Percentiles rank a stretch among this genome's conserved stretches.
phyloP scores from a whole-genome alignment of 2,888 invertebrate species.

The Sarcophaga subvicina region DNA sequence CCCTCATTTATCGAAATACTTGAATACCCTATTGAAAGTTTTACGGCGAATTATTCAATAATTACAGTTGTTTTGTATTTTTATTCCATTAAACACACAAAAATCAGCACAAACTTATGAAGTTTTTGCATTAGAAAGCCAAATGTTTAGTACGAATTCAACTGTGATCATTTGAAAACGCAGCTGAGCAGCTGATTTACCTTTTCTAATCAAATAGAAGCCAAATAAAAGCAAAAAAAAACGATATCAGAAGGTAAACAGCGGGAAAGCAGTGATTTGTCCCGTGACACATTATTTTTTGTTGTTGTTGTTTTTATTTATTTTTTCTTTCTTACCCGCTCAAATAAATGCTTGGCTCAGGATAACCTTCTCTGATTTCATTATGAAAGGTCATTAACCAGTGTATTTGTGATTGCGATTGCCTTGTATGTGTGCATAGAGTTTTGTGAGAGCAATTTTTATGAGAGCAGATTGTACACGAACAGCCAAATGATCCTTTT shows the following conservation, averaged over 20 bases:
- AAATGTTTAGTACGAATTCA: slow-evolving; percentile 22
- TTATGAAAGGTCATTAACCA: slow-evolving; percentile 63
- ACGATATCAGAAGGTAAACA: neutral
- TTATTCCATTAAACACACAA: neutral
- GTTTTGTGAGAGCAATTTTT: slow-evolving; percentile 17
- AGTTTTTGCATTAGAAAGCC: slow-evolving; percentile 21
- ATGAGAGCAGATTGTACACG: slow-evolving; percentile 52
- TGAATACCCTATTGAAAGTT: neutral
- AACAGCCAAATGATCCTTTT: neutral
- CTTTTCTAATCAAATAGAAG: slow-evolving; percentile 35
- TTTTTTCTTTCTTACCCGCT: slow-evolving; percentile 33
- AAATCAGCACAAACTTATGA: slow-evolving; percentile 4
- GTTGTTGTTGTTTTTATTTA: neutral
- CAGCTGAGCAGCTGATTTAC: slow-evolving; percentile 54
- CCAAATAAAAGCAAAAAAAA: neutral
- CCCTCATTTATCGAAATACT: neutral
- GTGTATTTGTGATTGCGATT: neutral
- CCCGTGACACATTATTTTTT: slow-evolving; percentile 49
- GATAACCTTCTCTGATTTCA: slow-evolving; percentile 58
- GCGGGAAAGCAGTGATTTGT: slow-evolving; percentile 19
- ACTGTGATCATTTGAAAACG: neutral
- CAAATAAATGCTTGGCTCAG: neutral
- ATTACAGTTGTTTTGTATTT: too few relatives aligned
- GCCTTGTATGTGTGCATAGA: neutral
- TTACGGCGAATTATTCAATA: neutral